A percentile compares a stretch with the other conserved stretches of the same genome.
phyloP scores from a whole-genome alignment of 1,140 invertebrate genomes.

The Propsilocerus akamusi region DNA sequence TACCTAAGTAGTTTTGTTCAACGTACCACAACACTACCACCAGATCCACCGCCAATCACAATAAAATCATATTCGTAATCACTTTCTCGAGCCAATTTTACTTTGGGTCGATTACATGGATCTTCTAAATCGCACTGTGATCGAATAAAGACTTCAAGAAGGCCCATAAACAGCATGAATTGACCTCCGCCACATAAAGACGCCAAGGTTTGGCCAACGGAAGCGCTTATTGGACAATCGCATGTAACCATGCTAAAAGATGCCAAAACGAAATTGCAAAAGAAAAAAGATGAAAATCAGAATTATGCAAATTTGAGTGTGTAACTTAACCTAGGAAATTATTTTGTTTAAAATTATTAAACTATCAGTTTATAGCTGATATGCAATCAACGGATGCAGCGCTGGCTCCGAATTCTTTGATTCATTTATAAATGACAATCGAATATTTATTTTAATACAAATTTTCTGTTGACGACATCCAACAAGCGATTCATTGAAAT shows the following conservation, averaged over 20 bases:
- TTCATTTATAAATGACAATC: too few species aligned
- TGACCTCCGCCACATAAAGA: constrained; percentile 59
- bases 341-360: too few species aligned
- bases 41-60: constrained; percentile 73
- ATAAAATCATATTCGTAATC: constrained; percentile 65
- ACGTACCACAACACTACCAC: constrained; percentile 46
- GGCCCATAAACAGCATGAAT: constrained; percentile 74
- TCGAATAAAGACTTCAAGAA: constrained; percentile 61
- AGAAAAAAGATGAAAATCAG: too few species aligned
- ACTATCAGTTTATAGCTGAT: too few species aligned
- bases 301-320: too few species aligned
- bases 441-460: too few species aligned
- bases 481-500: too few species aligned
- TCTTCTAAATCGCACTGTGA: constrained; percentile 71
- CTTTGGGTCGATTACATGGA: constrained; percentile 46
- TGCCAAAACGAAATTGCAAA: too few species aligned
- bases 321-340: too few species aligned
- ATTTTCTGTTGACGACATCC: too few species aligned
- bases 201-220: constrained; percentile 50
- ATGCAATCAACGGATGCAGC: too few species aligned
- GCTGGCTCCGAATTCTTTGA: too few species aligned
- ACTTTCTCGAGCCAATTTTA: constrained; percentile 32
- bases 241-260: constrained; percentile 33
- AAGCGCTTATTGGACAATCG: constrained; percentile 51
- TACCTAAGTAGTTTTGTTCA: background rate